Conservation (phyloP, 2,797 vertebrate genomes). For the Carapus acus region DNA sequence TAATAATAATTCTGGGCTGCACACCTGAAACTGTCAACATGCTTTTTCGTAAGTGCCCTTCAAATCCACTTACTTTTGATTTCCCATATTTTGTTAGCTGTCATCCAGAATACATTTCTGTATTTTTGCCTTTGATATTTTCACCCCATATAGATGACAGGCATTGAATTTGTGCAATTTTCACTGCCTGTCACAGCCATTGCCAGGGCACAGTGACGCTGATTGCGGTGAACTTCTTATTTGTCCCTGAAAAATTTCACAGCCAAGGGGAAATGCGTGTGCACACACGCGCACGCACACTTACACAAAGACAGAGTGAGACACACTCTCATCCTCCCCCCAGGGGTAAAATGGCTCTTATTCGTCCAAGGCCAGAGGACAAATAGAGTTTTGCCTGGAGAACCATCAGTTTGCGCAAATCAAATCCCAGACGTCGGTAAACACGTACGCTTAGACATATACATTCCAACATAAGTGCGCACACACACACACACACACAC, state of each 20-base stretch:
- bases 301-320: constrained; percentile 9
- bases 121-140: no score
- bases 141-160: no score
- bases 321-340: no score
- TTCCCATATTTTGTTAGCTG: no score
- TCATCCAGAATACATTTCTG: no score
- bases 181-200: background rate
- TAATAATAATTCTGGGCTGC: no score
- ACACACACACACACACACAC: constrained; percentile 3
- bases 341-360: constrained; percentile 30
- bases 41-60: no score
- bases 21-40: no score
- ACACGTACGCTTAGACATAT: constrained; percentile 6
- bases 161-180: no score
- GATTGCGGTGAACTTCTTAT: constrained; percentile 4
- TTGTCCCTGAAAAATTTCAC: background rate
- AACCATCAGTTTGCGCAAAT: constrained; percentile 44
- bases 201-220: background rate
- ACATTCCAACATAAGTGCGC: background rate
- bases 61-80: no score
- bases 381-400: constrained; percentile 34
- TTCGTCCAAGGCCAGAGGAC: constrained; percentile 51
- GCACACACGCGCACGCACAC: constrained; percentile 9
- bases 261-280: background rate
- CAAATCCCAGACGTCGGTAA: constrained; percentile 33